Evolutionary conservation across 2,113 vertebrate genomes (phyloP), one percentile per base, ranked within the genome.

Genomic region (Pleuronectes platessa): DNA sequence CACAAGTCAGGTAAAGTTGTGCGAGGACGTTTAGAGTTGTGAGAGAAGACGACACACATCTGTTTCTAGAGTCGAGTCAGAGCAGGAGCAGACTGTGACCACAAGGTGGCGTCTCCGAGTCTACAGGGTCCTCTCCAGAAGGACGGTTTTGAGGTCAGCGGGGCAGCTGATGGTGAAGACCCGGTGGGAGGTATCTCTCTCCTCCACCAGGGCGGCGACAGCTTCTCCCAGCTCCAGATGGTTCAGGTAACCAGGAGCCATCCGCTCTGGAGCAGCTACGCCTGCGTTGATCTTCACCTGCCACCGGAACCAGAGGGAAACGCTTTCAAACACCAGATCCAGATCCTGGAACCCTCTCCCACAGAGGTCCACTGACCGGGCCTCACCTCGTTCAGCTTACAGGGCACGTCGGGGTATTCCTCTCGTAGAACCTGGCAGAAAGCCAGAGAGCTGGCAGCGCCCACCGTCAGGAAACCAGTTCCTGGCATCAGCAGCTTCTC

Each of bases 391-490:
- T 95, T 96, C 74, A 96, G 91, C 83, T 95, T 96, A 82, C 95
- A 96, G 61, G 92, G 81, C 47, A 94, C 76, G 13, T 96, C 92
- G 0, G 95, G 94, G 67, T 96, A 96, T 60, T 96, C 95, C 56
- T 95, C 94, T 21, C 93, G 82, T 2, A 96, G 83, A 0, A 96
- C 92, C 81, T 94, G 95, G 72, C 95, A 95, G 91, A 96, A 96
- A 2, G 95, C 93, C 84, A 96, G 79, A 0, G 92, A 83, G 66
- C 93, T 94, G 10, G 95, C 95, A 5, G 95, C 94, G 1, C 95
- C 95, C 21, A 96, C 81, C 0, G 95, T 96, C 82, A 96, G 91
- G 91, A 96, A 96, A n/a, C 95, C 96, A 0, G 96, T 96, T 0
- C 96, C 96, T 0, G 95, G 95, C 95, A 95, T 95, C 76, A 96